A percentile compares a stretch with the other conserved stretches of the same genome.
Evolutionary conservation across 2,797 vertebrate species (phyloP).

Genomic region (Hylomyscus alleni): DNA sequence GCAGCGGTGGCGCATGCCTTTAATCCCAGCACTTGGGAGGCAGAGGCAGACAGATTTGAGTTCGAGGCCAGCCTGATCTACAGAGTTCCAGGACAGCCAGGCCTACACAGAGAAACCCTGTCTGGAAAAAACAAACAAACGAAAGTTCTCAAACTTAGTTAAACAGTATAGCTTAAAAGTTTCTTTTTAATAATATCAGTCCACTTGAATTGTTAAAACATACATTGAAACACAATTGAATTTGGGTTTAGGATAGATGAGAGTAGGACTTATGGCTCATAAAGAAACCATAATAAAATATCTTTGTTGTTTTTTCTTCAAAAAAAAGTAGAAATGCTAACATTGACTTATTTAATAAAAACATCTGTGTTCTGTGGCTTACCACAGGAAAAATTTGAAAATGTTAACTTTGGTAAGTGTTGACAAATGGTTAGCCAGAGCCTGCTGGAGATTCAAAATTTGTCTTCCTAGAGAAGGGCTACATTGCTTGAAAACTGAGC

Average conservation of each 20-base stretch:
- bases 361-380: neutral
- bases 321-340: neutral
- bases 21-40: too few relatives aligned
- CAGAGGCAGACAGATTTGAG: too few relatives aligned
- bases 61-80: too few relatives aligned
- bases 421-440: neutral
- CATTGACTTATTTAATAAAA: constrained; percentile 27
- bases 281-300: neutral
- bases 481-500: neutral
- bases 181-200: neutral
- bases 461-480: neutral
- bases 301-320: neutral
- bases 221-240: neutral
- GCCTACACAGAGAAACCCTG: too few relatives aligned
- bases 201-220: neutral
- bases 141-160: constrained; percentile 4
- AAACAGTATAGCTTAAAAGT: neutral
- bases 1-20: too few relatives aligned
- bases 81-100: too few relatives aligned
- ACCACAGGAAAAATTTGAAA: neutral
- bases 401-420: neutral
- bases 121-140: too few relatives aligned
- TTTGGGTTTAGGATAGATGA: neutral
- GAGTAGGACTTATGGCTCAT: neutral
- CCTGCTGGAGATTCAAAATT: neutral